Percentiles rank a stretch among this genome's conserved stretches.
Evolutionary conservation across 2,113 vertebrate species (phyloP).

Genomic region (Zapornia atra): DNA sequence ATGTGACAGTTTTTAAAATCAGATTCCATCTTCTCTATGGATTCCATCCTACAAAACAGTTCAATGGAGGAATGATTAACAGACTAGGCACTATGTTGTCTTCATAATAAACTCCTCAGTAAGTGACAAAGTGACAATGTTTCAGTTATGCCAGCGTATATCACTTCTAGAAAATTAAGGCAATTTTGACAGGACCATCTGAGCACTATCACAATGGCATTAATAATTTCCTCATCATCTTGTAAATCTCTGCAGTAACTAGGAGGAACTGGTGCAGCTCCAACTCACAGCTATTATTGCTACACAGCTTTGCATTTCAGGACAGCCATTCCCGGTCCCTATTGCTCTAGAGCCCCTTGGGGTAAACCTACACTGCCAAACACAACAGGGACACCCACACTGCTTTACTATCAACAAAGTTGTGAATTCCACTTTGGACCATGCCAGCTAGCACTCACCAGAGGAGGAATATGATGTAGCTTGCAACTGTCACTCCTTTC

Average conservation of each 20-base stretch:
- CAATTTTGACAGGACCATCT: not conserved
- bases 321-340: not conserved
- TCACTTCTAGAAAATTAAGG: not conserved
- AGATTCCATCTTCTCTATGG: slow-evolving; percentile 97
- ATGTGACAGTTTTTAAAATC: slow-evolving; percentile 99
- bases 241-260: not conserved
- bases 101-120: not conserved
- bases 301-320: not conserved
- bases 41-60: slow-evolving; percentile 86
- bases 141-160: not conserved
- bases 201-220: not conserved
- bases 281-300: not conserved
- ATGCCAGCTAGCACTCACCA: not conserved
- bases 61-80: not conserved
- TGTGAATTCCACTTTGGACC: not conserved
- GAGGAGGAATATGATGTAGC: not conserved
- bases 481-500: not conserved
- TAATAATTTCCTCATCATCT: not conserved
- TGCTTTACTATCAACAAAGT: not conserved
- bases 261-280: not conserved
- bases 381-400: not conserved
- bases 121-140: not conserved
- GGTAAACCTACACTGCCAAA: not conserved
- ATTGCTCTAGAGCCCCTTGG: not conserved
- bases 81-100: not conserved